A percentile compares a stretch with the other conserved stretches of the same genome.
These are phyloP conservation scores for Eulemur rufifrons DNA, from an alignment of 2,113 vertebrate genomes.

Conservation along the genomic window DNA sequence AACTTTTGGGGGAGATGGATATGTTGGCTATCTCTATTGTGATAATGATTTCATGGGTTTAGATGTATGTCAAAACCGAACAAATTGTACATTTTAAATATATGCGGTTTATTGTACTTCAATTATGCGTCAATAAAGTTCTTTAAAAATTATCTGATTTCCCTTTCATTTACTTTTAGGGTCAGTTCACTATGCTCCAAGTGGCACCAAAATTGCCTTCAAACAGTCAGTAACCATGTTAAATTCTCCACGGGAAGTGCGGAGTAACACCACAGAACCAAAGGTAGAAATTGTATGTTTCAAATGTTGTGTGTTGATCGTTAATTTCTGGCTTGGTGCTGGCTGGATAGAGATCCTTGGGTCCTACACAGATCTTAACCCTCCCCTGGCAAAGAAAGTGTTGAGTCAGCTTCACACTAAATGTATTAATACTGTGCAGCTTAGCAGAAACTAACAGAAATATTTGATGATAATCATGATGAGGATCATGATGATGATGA, in stretches of 20 bases:
- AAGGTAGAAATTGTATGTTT: conserved; percentile 46
- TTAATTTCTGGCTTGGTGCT: conserved; percentile 9
- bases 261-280: neutral
- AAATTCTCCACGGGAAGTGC: neutral
- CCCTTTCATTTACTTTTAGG: conserved; percentile 53
- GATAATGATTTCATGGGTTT: conserved; percentile 3
- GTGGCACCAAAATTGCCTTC: neutral
- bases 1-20: neutral
- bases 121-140: neutral
- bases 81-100: neutral
- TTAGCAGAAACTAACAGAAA: conserved; percentile 31
- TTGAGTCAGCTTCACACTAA: neutral
- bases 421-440: neutral
- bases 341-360: neutral
- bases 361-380: neutral
- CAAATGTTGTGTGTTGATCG: neutral
- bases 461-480: neutral
- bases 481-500: neutral
- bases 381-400: neutral
- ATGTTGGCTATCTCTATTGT: neutral
- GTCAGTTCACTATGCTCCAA: neutral
- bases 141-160: conserved; percentile 18
- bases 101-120: neutral
- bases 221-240: neutral
- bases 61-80: neutral